Percentiles rank a stretch among this genome's conserved stretches.
Conservation (phyloP, 2,888 invertebrate genomes). For the Drosophila recens region DNA sequence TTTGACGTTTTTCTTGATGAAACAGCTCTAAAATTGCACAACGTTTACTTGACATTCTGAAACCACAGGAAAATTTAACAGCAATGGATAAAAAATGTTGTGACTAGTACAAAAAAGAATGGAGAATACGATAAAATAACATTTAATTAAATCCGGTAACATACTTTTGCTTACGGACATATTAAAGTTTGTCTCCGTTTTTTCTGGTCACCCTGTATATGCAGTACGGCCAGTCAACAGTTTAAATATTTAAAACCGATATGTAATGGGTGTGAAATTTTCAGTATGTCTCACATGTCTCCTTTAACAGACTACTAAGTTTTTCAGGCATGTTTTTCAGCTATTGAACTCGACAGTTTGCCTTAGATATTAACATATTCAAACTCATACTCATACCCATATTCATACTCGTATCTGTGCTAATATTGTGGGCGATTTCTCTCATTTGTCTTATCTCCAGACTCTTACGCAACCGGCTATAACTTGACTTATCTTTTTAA, state of each 20-base stretch:
- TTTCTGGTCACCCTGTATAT: no score
- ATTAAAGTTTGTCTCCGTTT: no score
- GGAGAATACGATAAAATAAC: no score
- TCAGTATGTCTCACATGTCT: slow-evolving; percentile 31
- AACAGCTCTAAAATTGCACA: no score
- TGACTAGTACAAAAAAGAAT: no score
- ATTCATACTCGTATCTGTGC: neutral
- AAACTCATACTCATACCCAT: no score
- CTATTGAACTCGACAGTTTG: slow-evolving; percentile 6
- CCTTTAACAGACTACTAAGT: slow-evolving; percentile 10
- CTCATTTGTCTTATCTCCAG: slow-evolving; percentile 32
- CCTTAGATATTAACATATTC: slow-evolving; percentile 15
- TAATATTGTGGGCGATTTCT: slow-evolving; percentile 32
- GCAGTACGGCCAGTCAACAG: slow-evolving; percentile 11
- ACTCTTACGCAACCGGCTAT: slow-evolving; percentile 11
- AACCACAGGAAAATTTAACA: no score
- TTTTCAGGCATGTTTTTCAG: neutral
- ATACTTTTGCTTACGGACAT: no score
- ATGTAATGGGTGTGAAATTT: slow-evolving; percentile 51
- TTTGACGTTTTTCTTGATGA: no score
- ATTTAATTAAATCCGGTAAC: no score
- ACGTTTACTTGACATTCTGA: no score
- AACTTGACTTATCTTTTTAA: slow-evolving; percentile 47
- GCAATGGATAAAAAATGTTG: no score
- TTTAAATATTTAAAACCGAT: slow-evolving; percentile 21